Evolutionary conservation across 2,888 invertebrate species (phyloP).

Genomic region (Acronicta psi): DNA sequence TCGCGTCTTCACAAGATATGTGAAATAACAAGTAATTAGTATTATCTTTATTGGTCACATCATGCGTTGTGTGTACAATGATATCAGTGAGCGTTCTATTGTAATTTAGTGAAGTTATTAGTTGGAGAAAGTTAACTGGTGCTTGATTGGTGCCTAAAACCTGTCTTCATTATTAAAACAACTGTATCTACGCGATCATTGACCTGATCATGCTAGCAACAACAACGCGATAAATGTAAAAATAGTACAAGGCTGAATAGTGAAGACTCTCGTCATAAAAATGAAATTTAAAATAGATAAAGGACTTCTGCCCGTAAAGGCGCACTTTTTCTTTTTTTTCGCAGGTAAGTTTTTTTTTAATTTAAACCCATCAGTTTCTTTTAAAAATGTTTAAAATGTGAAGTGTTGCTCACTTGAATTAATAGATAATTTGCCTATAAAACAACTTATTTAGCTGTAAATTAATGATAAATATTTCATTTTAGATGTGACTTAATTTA

Average conservation of each 20-base stretch:
- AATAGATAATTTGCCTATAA: no score
- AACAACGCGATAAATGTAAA: conserved; percentile 3
- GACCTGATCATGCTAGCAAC: conserved; percentile 23
- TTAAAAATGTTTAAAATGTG: no score
- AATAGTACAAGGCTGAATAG: conserved; percentile 5
- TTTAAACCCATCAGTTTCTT: no score
- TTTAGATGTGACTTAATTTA: no score
- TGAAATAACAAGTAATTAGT: conserved; percentile 20
- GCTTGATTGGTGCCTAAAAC: conserved; percentile 7
- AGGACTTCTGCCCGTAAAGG: conserved; percentile 93
- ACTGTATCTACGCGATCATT: conserved; percentile 26
- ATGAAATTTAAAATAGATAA: conserved; percentile 91
- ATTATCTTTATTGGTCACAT: conserved; percentile 27
- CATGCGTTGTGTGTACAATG: conserved; percentile 22
- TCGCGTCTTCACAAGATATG: conserved; percentile 19
- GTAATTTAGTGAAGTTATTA: conserved; percentile 10
- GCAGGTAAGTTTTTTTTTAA: conserved; percentile 90
- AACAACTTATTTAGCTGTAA: no score
- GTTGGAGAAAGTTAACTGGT: conserved; percentile 37
- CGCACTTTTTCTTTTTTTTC: conserved; percentile 96
- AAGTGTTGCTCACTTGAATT: no score
- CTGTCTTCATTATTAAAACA: conserved; percentile 11
- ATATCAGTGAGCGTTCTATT: conserved; percentile 12
- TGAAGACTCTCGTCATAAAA: conserved; percentile 9
- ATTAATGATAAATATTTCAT: no score